These are phyloP conservation scores for Zootermopsis nevadensis DNA, from an alignment of 2,888 invertebrate species.

Conservation along the genomic window DNA sequence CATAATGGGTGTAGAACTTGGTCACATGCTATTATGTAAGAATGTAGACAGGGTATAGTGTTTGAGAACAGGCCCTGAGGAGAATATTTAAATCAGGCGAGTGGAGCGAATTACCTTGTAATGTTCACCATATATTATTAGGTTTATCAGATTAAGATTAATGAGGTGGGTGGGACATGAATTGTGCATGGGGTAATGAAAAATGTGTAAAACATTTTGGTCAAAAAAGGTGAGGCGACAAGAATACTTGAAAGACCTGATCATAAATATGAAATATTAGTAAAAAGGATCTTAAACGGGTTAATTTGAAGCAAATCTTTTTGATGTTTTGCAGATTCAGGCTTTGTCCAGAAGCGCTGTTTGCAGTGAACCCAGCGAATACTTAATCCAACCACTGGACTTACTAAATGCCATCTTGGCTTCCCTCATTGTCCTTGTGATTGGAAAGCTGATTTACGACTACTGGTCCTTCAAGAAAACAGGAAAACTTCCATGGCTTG, in stretches of 20 bases:
- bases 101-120: too few species aligned
- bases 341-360: slow-evolving; percentile 76
- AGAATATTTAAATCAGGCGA: too few species aligned
- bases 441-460: slow-evolving; percentile 82
- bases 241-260: neutral
- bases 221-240: too few species aligned
- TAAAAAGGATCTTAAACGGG: neutral
- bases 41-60: too few species aligned
- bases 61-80: too few species aligned
- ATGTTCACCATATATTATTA: too few species aligned
- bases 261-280: neutral
- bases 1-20: too few species aligned
- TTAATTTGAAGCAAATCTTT: neutral
- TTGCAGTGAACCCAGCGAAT: slow-evolving; percentile 69
- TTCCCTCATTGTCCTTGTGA: slow-evolving; percentile 74
- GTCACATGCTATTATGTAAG: too few species aligned
- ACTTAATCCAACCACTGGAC: slow-evolving; percentile 76
- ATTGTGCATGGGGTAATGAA: too few species aligned
- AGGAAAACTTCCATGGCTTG: slow-evolving; percentile 86
- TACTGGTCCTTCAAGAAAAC: slow-evolving; percentile 84
- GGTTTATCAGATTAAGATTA: too few species aligned
- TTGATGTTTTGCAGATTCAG: slow-evolving; percentile 69
- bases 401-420: slow-evolving; percentile 78
- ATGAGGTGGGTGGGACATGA: too few species aligned
- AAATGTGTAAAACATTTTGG: too few species aligned